Evolutionary conservation across 2,113 vertebrate species (phyloP).

Genomic region (Cinclus mexicanus): DNA sequence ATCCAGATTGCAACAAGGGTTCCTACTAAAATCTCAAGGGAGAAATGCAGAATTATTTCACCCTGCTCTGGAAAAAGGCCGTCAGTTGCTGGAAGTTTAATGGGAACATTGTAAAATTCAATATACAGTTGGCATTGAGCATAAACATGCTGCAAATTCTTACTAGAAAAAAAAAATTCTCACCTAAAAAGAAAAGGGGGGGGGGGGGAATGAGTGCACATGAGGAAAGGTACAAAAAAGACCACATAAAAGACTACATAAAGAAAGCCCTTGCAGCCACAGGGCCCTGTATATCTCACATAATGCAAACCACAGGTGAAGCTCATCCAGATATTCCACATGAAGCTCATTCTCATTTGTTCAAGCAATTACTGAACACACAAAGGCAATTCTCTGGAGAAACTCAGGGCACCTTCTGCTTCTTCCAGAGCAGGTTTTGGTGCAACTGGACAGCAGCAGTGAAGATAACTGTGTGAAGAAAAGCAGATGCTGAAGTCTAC

Average conservation of each 20-base stretch:
- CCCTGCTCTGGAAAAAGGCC: neutral
- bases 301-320: neutral
- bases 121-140: neutral
- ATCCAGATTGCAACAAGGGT: neutral
- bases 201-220: accelerated
- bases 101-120: neutral
- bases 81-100: neutral
- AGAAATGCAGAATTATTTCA: neutral
- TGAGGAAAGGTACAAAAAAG: neutral
- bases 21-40: neutral
- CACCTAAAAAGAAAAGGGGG: too few relatives aligned
- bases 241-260: neutral
- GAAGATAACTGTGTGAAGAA: neutral
- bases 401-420: neutral
- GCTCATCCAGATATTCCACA: neutral
- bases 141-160: neutral
- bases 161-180: neutral
- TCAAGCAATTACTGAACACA: neutral
- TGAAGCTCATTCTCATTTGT: neutral
- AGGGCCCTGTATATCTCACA: neutral
- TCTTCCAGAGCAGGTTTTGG: neutral
- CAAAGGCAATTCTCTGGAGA: neutral
- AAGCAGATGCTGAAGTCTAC: neutral
- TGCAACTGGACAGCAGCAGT: neutral
- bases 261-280: neutral